Evolutionary conservation across 2,113 vertebrate species (phyloP), one percentile per base, ranked within the genome.

Genomic region (Dendrocopos noguchii): DNA sequence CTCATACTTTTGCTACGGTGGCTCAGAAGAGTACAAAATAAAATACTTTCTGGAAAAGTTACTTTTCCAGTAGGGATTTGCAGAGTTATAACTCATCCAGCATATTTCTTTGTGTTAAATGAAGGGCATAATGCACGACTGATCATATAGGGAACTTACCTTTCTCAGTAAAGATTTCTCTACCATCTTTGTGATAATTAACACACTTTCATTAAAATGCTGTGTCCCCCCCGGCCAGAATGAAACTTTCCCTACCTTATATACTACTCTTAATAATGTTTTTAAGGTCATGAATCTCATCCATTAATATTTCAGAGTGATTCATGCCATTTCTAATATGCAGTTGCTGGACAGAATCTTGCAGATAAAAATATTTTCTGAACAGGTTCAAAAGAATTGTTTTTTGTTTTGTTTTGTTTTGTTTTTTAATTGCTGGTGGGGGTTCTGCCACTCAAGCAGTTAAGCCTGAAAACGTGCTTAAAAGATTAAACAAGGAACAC

Each of bases 401-500:
- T 94, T 96, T 96, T 97, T 90, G n/a, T n/a, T n/a, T n/a, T n/a
- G n/a, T n/a, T n/a, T n/a, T n/a, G n/a, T 36, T 36, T 27, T 89
- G 94, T 97, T 97, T 97, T 90, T 27, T 89, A 97, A 94, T 94
- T 96, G 95, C 95, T 97, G 96, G 77, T 92, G 90, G 95, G 92
- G 67, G 59, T 96, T 96, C 91, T 95, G 94, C 95, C 95, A 94
- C 94, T 97, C 92, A 93, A 90, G 94, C 94, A 79, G 91, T 87
- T 97, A 96, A 97, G 95, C 95, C 86, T 95, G 92, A 87, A 97
- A 97, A 97, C 95, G 91, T 97, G 91, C 93, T 97, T 97, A 97
- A 96, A 92, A 95, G 96, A 97, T 97, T 97, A 97, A 95, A 95
- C 88, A 90, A 95, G 91, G 84, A 91, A 93, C 96, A 96, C 80